phyloP scores from a whole-genome alignment of 2,797 vertebrate genomes.

The Gallinago solitaria region DNA sequence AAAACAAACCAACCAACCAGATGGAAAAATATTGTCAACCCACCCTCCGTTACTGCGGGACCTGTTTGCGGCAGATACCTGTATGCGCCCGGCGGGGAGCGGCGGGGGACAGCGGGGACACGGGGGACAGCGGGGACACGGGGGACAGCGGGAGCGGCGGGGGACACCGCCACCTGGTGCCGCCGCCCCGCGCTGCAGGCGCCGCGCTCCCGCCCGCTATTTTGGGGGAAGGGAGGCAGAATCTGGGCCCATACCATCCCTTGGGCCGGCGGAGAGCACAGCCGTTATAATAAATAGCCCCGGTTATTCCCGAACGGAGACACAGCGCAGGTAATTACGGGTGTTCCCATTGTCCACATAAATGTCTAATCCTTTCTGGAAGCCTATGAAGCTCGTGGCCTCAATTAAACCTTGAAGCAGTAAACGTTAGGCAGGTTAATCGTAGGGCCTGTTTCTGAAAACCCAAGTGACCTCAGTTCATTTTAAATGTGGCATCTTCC shows the following conservation, averaged over 20 bases:
- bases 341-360: background rate
- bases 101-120: background rate
- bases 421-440: background rate
- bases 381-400: background rate
- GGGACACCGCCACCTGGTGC: slow-evolving; percentile 62
- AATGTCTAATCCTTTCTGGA: background rate
- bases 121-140: background rate
- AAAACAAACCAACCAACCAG: background rate
- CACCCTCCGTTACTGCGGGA: no score
- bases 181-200: background rate
- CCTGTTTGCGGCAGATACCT: fast-evolving
- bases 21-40: fast-evolving
- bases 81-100: background rate
- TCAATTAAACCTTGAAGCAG: background rate
- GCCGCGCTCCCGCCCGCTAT: background rate
- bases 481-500: background rate
- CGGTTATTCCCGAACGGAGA: background rate
- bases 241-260: background rate
- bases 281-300: background rate
- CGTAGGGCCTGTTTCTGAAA: background rate
- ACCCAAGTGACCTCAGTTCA: background rate
- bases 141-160: background rate
- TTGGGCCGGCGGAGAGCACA: background rate
- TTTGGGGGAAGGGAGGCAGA: background rate
- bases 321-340: fast-evolving